Evolutionary conservation across 2,888 invertebrate species (phyloP).

Genomic region (Ectemnius cavifrons): DNA sequence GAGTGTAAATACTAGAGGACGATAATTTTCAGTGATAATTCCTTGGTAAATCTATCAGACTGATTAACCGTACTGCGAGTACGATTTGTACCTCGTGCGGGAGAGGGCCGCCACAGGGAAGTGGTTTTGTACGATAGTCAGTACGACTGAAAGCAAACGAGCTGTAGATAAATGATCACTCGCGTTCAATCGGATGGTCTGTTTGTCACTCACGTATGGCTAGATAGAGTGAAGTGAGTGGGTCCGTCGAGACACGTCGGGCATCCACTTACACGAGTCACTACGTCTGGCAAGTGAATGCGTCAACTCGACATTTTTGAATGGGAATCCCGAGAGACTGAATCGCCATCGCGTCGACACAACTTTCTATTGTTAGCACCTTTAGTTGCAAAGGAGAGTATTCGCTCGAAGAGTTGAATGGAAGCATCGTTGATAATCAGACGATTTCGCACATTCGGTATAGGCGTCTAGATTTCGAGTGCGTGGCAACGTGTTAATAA

Average conservation of each 20-base stretch:
- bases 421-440: too few relatives aligned
- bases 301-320: too few relatives aligned
- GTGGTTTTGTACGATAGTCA: constrained; percentile 43
- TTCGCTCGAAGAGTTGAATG: too few relatives aligned
- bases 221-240: background rate
- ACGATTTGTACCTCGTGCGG: constrained; percentile 45
- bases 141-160: constrained; percentile 60
- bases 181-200: constrained; percentile 53
- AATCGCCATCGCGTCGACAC: too few relatives aligned
- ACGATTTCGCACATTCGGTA: background rate
- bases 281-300: too few relatives aligned
- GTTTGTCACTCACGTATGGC: constrained; percentile 19
- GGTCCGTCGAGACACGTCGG: too few relatives aligned
- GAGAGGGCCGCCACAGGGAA: constrained; percentile 50
- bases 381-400: too few relatives aligned
- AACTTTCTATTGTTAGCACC: too few relatives aligned
- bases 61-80: constrained; percentile 51
- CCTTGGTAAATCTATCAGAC: constrained; percentile 64
- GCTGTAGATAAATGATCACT: constrained; percentile 59
- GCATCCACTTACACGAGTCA: too few relatives aligned
- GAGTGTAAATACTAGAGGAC: constrained; percentile 8
- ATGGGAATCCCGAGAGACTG: too few relatives aligned
- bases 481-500: background rate
- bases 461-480: background rate
- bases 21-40: constrained; percentile 71